These are phyloP conservation scores for Trogon melanurus DNA, from an alignment of 2,113 vertebrate species.

Conservation along the genomic window DNA sequence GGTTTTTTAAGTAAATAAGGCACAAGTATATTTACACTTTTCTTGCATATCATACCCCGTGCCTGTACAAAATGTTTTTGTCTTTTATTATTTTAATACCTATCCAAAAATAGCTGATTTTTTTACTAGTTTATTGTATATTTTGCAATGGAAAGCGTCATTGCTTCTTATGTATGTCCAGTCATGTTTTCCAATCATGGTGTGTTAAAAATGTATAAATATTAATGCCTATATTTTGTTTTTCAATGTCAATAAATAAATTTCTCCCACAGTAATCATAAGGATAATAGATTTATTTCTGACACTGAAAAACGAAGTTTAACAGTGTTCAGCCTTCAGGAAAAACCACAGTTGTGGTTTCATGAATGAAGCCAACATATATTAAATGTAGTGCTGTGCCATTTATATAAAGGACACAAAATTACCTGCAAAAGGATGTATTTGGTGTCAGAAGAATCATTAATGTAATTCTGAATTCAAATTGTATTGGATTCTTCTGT, in stretches of 20 bases:
- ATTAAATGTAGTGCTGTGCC: background rate
- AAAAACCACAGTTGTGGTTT: background rate
- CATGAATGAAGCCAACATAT: background rate
- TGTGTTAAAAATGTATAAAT: background rate
- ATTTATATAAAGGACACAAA: background rate
- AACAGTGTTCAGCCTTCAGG: background rate
- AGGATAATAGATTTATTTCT: background rate
- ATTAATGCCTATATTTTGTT: background rate
- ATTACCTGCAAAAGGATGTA: background rate
- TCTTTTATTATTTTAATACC: background rate
- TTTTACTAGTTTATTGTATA: background rate
- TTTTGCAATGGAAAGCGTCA: background rate
- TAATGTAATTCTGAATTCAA: background rate
- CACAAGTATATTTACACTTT: background rate
- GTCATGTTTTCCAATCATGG: background rate
- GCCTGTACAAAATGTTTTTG: background rate
- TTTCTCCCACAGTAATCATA: background rate
- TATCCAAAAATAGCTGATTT: background rate
- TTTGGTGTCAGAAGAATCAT: background rate
- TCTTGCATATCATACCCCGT: background rate
- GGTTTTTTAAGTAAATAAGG: background rate
- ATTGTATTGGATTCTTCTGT: background rate
- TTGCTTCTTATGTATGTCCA: background rate
- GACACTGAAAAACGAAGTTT: background rate
- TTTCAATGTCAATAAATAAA: background rate